These are phyloP conservation scores for Cheilosia scutellata DNA, from an alignment of 2,888 invertebrate genomes.

Conservation along the genomic window DNA sequence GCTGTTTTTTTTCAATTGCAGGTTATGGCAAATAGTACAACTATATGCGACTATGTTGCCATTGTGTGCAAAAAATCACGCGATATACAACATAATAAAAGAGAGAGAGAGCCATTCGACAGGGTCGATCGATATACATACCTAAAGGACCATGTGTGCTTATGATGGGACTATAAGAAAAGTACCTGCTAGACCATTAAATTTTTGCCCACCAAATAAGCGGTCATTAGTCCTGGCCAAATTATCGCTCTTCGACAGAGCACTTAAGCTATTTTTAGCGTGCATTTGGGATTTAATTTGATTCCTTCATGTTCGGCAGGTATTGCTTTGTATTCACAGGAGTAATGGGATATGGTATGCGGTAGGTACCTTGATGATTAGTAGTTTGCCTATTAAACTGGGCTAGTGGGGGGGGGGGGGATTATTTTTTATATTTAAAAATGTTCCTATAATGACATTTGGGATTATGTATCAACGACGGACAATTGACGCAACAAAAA, in stretches of 20 bases:
- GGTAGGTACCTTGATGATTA: not conserved
- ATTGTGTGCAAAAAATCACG: conserved; percentile 47
- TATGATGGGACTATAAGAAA: not conserved
- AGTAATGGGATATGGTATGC: not conserved
- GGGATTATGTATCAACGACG: too few species aligned
- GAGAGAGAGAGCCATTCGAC: conserved; percentile 29
- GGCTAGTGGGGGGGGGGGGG: too few species aligned
- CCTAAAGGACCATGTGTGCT: not conserved
- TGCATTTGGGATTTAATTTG: conserved; percentile 44
- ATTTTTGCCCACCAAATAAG: conserved; percentile 52
- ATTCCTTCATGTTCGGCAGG: conserved; percentile 9
- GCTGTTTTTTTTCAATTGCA: conserved; percentile 45
- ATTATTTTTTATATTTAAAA: not conserved
- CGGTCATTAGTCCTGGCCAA: conserved; percentile 60
- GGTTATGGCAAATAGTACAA: conserved; percentile 12
- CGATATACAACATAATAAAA: conserved; percentile 44
- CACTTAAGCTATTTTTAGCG: conserved; percentile 58
- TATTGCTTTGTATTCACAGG: not conserved
- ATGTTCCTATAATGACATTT: too few species aligned
- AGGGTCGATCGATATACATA: conserved; percentile 11
- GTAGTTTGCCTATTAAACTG: not conserved
- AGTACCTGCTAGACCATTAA: conserved; percentile 29
- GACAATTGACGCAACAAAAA: too few species aligned
- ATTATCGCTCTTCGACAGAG: conserved; percentile 51
- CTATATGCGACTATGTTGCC: conserved; percentile 16